These are phyloP conservation scores for Natrix natrix DNA, from an alignment of 2,797 vertebrate genomes.

Conservation along the genomic window DNA sequence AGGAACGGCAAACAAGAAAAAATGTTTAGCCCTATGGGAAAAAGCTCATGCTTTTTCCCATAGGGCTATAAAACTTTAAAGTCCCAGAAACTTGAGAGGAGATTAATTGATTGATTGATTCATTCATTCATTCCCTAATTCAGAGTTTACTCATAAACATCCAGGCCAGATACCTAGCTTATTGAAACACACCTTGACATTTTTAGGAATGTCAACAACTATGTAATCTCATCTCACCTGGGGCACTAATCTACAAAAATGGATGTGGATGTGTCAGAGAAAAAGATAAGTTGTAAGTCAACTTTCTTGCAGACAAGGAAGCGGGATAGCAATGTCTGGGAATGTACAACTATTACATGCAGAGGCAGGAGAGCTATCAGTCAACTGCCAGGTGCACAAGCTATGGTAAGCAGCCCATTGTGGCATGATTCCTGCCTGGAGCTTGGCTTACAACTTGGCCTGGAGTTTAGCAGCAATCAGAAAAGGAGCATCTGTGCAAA, in stretches of 20 bases:
- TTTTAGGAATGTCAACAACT: neutral
- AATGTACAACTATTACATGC: neutral
- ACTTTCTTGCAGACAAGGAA: neutral
- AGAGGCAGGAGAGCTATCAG: neutral
- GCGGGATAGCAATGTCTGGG: neutral
- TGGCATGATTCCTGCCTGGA: neutral
- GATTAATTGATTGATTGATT: neutral
- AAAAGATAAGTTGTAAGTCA: neutral
- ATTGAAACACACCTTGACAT: neutral
- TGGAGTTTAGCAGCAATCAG: neutral
- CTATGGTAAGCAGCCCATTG: neutral
- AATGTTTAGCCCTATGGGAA: no score
- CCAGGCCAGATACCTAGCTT: neutral
- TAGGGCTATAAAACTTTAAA: neutral
- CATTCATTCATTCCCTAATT: neutral
- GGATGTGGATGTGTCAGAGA: neutral
- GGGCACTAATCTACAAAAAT: neutral
- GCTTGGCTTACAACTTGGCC: neutral
- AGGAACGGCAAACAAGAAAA: neutral
- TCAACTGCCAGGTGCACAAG: neutral
- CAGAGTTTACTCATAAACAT: neutral
- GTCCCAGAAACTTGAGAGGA: neutral
- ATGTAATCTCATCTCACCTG: neutral
- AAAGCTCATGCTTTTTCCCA: neutral
- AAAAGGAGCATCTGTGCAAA: neutral